phyloP scores from a whole-genome alignment of 2,797 vertebrate genomes.

The Phoebastria nigripes region DNA sequence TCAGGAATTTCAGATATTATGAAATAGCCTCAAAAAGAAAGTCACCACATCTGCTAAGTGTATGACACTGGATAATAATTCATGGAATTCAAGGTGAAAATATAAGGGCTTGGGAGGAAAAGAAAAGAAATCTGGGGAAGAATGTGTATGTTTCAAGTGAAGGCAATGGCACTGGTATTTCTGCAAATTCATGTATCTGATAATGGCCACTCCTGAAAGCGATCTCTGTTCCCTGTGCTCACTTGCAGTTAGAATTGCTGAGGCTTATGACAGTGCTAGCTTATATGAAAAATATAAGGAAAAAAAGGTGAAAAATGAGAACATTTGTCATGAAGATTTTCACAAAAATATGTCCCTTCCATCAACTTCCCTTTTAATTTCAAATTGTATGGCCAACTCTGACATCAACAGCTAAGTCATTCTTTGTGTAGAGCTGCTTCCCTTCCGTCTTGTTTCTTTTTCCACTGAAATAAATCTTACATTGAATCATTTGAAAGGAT shows the following conservation, averaged over 20 bases:
- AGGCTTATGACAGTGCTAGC: not conserved
- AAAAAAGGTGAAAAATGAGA: not conserved
- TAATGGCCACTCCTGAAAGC: not conserved
- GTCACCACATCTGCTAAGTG: fast-evolving
- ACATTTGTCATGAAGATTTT: not conserved
- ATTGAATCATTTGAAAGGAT: not conserved
- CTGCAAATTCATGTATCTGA: not conserved
- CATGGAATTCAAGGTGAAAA: not conserved
- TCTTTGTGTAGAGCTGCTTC: not conserved
- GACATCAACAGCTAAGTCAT: not conserved
- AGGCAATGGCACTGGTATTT: not conserved
- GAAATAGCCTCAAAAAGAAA: not conserved
- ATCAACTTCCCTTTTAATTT: not conserved
- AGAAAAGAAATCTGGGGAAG: not conserved
- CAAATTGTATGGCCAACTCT: not conserved
- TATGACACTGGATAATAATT: not conserved
- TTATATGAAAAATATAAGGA: not conserved
- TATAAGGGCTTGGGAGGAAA: not conserved
- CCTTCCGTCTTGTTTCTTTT: not conserved
- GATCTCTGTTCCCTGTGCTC: not conserved
- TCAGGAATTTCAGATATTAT: not conserved
- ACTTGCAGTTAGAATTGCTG: not conserved
- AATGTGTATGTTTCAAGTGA: not conserved
- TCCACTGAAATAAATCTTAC: not conserved
- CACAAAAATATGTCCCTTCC: not conserved